phyloP scores from a whole-genome alignment of 2,113 vertebrate species.

The Bungarus multicinctus region DNA sequence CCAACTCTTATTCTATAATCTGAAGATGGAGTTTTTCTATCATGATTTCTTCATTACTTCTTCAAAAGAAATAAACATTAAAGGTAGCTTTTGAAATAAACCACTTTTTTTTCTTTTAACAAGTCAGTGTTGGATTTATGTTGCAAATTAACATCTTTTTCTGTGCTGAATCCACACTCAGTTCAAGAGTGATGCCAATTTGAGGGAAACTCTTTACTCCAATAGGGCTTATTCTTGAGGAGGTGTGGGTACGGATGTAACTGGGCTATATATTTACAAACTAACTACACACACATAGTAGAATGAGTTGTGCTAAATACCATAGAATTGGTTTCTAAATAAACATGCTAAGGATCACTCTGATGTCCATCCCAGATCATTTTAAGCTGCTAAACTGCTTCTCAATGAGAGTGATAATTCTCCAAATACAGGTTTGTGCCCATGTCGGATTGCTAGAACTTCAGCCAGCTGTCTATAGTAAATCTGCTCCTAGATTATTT shows the following conservation, averaged over 20 bases:
- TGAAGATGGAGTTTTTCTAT: not conserved
- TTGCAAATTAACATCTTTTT: not conserved
- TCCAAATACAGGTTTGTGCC: not conserved
- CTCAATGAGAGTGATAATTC: not conserved
- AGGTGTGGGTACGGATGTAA: not conserved
- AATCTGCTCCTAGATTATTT: not conserved
- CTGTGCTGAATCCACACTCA: not conserved
- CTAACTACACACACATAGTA: not conserved
- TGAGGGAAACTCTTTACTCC: not conserved
- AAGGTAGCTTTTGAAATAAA: not conserved
- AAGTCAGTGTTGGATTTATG: not conserved
- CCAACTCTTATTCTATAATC: not conserved
- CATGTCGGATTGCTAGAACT: not conserved
- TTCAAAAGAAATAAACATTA: not conserved
- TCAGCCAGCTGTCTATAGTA: not conserved
- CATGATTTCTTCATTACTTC: not conserved
- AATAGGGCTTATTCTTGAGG: not conserved
- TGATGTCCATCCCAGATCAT: not conserved
- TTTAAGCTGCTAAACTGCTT: not conserved
- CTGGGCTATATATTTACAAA: not conserved
- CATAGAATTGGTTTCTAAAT: not conserved
- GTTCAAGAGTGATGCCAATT: not conserved
- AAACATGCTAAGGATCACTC: not conserved
- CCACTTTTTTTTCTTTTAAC: not conserved
- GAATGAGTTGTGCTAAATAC: not conserved